phyloP scores from a whole-genome alignment of 2,113 vertebrate species.

The Cervus canadensis region DNA sequence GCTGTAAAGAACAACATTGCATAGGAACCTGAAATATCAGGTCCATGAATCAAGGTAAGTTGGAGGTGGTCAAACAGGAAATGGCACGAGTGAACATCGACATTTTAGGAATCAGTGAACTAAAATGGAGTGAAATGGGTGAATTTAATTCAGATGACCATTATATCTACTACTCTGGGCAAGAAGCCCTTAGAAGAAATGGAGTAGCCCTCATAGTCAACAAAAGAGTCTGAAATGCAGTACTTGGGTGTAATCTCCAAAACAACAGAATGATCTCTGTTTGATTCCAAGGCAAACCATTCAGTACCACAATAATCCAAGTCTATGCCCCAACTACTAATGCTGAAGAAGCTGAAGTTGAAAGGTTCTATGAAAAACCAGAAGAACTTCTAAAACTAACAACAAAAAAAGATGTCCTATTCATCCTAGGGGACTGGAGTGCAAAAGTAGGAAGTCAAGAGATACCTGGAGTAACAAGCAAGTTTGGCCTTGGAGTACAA shows the following conservation, averaged over 20 bases:
- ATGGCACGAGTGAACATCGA: not conserved
- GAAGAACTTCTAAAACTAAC: not conserved
- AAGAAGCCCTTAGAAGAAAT: too few species aligned
- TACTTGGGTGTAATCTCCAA: too few species aligned
- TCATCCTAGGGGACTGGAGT: not conserved
- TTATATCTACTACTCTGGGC: too few species aligned
- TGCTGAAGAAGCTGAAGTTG: not conserved
- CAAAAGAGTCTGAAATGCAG: too few species aligned
- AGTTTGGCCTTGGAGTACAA: not conserved
- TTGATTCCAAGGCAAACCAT: not conserved
- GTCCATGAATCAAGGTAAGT: not conserved
- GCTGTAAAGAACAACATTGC: not conserved
- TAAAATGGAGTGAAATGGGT: not conserved
- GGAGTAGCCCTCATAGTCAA: too few species aligned
- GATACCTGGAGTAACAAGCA: not conserved
- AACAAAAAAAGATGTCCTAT: not conserved
- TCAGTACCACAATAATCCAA: not conserved
- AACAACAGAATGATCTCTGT: not conserved
- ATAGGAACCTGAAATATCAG: not conserved
- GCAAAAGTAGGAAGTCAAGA: not conserved
- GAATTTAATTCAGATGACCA: too few species aligned
- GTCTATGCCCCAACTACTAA: not conserved
- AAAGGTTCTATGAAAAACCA: not conserved
- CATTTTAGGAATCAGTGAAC: not conserved
- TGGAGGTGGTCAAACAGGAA: not conserved